Conservation (phyloP, 2,888 invertebrate species). For the Drosophila limbata region DNA sequence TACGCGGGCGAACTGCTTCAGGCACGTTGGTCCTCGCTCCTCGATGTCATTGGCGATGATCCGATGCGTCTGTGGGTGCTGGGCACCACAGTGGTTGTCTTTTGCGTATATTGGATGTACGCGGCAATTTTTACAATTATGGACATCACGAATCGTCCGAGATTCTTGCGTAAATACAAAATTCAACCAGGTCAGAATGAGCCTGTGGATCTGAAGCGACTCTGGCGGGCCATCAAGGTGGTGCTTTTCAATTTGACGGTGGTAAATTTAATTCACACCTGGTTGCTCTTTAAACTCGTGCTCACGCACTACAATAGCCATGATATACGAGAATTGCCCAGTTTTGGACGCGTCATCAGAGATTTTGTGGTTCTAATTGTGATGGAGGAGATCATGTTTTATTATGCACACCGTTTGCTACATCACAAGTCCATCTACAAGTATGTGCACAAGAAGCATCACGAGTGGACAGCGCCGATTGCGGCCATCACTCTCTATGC, state of each 20-base stretch:
- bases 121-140: slow-evolving; percentile 90
- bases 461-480: slow-evolving; percentile 94
- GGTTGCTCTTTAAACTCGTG: slow-evolving; percentile 59
- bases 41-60: slow-evolving; percentile 88
- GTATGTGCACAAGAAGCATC: slow-evolving; percentile 93
- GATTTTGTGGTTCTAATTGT: slow-evolving; percentile 90
- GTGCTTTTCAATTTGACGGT: slow-evolving; percentile 90
- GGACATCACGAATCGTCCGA: slow-evolving; percentile 90
- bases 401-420: slow-evolving; percentile 92
- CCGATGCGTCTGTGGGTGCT: slow-evolving; percentile 88
- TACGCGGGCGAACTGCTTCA: slow-evolving; percentile 90
- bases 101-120: slow-evolving; percentile 90
- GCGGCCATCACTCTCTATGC: slow-evolving; percentile 92
- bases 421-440: slow-evolving; percentile 91
- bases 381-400: slow-evolving; percentile 92
- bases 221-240: slow-evolving; percentile 88
- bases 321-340: slow-evolving; percentile 89
- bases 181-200: slow-evolving; percentile 92
- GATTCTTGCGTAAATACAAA: slow-evolving; percentile 90
- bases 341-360: slow-evolving; percentile 89
- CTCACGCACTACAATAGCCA: slow-evolving; percentile 74
- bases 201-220: slow-evolving; percentile 88
- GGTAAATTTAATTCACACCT: slow-evolving; percentile 88
- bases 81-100: slow-evolving; percentile 87
- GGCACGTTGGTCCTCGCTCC: slow-evolving; percentile 89